phyloP scores from a whole-genome alignment of 2,797 vertebrate species.

The Muraenolepis orangiensis region DNA sequence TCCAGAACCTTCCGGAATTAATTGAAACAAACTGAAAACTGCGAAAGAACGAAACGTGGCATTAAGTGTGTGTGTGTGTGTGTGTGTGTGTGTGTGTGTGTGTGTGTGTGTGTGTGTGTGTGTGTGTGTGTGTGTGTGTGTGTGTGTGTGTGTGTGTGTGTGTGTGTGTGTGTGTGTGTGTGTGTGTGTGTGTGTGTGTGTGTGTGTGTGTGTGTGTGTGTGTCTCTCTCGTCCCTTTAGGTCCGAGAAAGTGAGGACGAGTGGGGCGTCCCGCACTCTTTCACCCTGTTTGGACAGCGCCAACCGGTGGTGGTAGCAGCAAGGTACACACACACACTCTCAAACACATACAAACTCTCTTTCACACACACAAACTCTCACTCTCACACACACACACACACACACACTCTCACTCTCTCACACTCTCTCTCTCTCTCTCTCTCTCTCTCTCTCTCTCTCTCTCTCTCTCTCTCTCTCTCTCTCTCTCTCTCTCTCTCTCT shows the following conservation, averaged over 20 bases:
- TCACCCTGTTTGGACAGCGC: slow-evolving; percentile 87
- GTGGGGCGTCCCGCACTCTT: slow-evolving; percentile 92
- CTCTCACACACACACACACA: too few relatives aligned
- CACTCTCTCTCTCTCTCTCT: too few relatives aligned
- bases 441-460: too few relatives aligned
- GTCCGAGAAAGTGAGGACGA: slow-evolving; percentile 92
- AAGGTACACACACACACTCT: slow-evolving; percentile 71
- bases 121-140: slow-evolving; percentile 5
- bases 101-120: slow-evolving; percentile 4
- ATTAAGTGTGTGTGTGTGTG: neutral
- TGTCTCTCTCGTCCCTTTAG: slow-evolving; percentile 60
- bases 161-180: slow-evolving; percentile 2
- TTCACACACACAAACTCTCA: neutral
- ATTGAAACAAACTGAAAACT: neutral
- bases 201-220: slow-evolving; percentile 3
- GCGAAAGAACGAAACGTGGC: neutral
- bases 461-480: too few relatives aligned
- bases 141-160: slow-evolving; percentile 2
- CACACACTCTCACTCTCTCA: neutral
- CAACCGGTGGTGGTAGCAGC: slow-evolving; percentile 91
- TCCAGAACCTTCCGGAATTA: neutral
- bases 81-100: neutral
- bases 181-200: slow-evolving; percentile 6
- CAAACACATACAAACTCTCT: neutral
- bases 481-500: too few relatives aligned